Evolutionary conservation across 2,113 vertebrate species (phyloP).

Genomic region (Platichthys flesus): DNA sequence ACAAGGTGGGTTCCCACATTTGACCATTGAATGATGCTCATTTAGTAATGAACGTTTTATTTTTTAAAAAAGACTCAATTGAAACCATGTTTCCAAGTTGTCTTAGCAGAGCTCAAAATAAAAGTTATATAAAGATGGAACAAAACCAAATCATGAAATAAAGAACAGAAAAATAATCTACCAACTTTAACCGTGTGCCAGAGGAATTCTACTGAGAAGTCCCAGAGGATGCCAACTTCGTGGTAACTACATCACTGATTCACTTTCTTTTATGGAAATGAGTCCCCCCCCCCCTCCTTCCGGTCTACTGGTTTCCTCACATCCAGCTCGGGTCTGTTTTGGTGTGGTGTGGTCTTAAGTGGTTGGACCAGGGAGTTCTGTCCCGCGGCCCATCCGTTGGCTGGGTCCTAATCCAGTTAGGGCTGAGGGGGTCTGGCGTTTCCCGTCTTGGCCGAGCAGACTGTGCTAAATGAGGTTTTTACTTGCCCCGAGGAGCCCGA

Average conservation of each 20-base stretch:
- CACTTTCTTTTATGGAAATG: slow-evolving; percentile 52
- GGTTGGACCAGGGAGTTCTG: slow-evolving; percentile 76
- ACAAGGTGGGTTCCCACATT: not conserved
- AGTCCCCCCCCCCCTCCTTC: not conserved
- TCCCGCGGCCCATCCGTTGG: slow-evolving; percentile 82
- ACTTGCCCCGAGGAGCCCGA: slow-evolving; percentile 78
- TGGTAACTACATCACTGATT: not conserved
- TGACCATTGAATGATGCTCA: not conserved
- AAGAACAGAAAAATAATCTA: not conserved
- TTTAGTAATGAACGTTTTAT: not conserved
- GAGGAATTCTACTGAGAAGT: not conserved
- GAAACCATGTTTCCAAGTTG: not conserved
- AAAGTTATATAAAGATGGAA: not conserved
- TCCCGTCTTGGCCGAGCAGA: slow-evolving; percentile 81
- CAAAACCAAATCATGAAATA: not conserved
- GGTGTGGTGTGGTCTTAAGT: slow-evolving; percentile 68
- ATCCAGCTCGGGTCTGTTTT: slow-evolving; percentile 47
- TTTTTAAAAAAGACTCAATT: not conserved
- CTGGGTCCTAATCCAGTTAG: slow-evolving; percentile 83
- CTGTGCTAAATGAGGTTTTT: slow-evolving; percentile 82
- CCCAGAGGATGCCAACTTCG: not conserved
- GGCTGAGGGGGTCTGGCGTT: slow-evolving; percentile 77
- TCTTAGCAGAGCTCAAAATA: not conserved
- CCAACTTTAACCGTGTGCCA: not conserved
- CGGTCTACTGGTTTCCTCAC: slow-evolving; percentile 31